phyloP scores from a whole-genome alignment of 2,888 invertebrate species.

The Acrobeloides nanus region DNA sequence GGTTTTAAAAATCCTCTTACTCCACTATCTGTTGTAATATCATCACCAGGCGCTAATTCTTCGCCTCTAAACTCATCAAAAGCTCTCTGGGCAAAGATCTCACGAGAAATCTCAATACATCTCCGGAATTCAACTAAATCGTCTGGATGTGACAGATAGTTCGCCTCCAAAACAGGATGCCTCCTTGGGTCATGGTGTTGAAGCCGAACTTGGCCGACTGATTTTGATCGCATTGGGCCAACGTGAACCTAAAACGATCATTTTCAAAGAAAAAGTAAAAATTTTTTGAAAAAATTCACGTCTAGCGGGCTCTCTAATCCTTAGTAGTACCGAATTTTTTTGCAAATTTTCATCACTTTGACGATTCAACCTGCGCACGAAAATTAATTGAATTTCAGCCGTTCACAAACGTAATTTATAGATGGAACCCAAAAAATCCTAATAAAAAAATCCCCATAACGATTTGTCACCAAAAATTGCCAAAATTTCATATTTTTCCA shows the following conservation, averaged over 20 bases:
- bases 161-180: conserved; percentile 79
- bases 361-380: too few species aligned
- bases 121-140: conserved; percentile 45
- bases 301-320: too few species aligned
- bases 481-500: too few species aligned
- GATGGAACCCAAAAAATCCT: background rate
- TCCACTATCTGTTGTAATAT: conserved; percentile 33
- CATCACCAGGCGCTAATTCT: conserved; percentile 48
- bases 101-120: conserved; percentile 39
- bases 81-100: conserved; percentile 39
- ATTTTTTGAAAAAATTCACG: too few species aligned
- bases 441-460: background rate
- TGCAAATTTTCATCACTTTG: too few species aligned
- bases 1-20: conserved; percentile 12
- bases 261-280: too few species aligned
- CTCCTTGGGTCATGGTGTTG: conserved; percentile 69
- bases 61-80: conserved; percentile 51
- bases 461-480: conserved; percentile 12
- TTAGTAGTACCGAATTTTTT: too few species aligned
- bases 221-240: conserved; percentile 70
- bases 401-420: too few species aligned
- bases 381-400: too few species aligned
- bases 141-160: conserved; percentile 66
- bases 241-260: conserved; percentile 56
- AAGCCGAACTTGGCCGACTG: conserved; percentile 72